Percentiles rank a stretch among this genome's conserved stretches.
Conservation (phyloP, 2,113 vertebrate genomes). For the Tinamus guttatus region DNA sequence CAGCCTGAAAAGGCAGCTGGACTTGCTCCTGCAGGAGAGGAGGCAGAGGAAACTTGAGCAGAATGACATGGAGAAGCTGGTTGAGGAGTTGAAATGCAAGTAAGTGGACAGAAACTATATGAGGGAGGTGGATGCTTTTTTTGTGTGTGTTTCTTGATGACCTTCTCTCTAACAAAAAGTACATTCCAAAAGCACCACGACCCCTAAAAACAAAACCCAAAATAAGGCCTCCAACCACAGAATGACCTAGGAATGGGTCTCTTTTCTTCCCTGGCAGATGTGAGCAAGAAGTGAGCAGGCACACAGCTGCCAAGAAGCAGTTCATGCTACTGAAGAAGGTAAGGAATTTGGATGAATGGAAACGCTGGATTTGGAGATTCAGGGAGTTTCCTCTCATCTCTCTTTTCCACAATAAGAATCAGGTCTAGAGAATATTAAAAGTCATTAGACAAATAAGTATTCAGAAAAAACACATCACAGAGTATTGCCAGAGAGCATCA, state of each 20-base stretch:
- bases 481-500: not conserved
- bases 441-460: not conserved
- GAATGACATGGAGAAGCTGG: slow-evolving; percentile 74
- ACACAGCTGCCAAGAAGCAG: slow-evolving; percentile 79
- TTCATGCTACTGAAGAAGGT: slow-evolving; percentile 86
- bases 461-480: not conserved
- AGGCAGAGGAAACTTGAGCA: slow-evolving; percentile 82
- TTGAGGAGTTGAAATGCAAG: slow-evolving; percentile 87
- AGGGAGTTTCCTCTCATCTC: not conserved
- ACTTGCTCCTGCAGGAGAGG: slow-evolving; percentile 78
- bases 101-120: slow-evolving; percentile 26
- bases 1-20: slow-evolving; percentile 79
- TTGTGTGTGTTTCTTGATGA: too few relatives aligned
- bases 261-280: slow-evolving; percentile 69
- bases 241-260: not conserved
- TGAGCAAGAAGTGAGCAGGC: slow-evolving; percentile 82
- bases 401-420: not conserved
- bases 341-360: not conserved
- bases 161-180: not conserved
- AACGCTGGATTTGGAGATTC: not conserved
- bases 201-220: not conserved
- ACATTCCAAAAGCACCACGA: not conserved
- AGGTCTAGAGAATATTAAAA: not conserved
- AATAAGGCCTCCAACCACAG: not conserved
- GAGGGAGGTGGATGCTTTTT: not conserved